These are phyloP conservation scores for Acridotheres tristis DNA, from an alignment of 2,797 vertebrate genomes.

Conservation along the genomic window DNA sequence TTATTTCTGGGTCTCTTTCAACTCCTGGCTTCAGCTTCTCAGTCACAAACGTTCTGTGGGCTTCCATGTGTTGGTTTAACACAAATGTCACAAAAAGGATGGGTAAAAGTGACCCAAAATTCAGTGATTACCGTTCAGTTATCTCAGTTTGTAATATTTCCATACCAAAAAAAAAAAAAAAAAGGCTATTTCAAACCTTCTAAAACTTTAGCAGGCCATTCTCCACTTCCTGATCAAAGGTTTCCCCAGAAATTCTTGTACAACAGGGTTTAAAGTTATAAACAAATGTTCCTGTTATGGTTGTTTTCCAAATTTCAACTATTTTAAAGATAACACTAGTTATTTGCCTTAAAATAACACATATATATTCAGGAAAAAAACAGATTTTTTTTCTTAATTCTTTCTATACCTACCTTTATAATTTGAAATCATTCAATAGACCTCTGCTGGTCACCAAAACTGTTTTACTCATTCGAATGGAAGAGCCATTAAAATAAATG, in stretches of 20 bases:
- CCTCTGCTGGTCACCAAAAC: not conserved
- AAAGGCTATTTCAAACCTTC: not conserved
- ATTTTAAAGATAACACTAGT: not conserved
- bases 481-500: not conserved
- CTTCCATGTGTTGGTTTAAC: not conserved
- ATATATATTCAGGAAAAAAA: not conserved
- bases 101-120: not conserved
- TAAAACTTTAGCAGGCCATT: not conserved
- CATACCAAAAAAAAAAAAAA: not conserved
- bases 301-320: not conserved
- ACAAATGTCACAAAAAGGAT: rapidly evolving
- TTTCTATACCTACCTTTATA: not conserved
- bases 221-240: not conserved
- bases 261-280: not conserved
- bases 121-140: not conserved
- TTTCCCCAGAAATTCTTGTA: not conserved
- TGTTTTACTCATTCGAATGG: not conserved
- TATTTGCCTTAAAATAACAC: not conserved
- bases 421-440: not conserved
- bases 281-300: not conserved
- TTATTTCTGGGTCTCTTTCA: not conserved
- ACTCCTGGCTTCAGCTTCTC: not conserved
- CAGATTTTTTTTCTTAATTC: not conserved
- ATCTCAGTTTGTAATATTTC: not conserved
- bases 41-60: not conserved